Evolutionary conservation across 2,797 vertebrate species (phyloP).

Genomic region (Gallinago solitaria): DNA sequence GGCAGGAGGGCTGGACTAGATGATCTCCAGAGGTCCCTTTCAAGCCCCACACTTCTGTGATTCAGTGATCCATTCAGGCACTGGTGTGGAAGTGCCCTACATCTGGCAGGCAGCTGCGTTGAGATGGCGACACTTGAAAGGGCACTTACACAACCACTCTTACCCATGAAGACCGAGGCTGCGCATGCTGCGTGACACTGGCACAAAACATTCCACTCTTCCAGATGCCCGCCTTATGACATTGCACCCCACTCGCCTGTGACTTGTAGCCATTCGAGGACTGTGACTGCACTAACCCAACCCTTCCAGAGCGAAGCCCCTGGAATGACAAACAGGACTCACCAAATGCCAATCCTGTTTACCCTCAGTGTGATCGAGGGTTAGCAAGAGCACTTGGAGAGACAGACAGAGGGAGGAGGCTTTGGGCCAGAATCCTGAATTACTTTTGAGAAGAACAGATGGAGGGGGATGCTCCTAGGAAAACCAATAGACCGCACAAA

Average conservation of each 20-base stretch:
- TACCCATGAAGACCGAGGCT: not conserved
- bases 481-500: not conserved
- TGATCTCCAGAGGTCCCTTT: not conserved
- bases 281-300: not conserved
- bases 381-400: not conserved
- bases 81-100: not conserved
- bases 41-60: not conserved
- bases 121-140: not conserved
- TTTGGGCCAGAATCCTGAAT: not conserved
- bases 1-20: not conserved
- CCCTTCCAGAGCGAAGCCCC: not conserved
- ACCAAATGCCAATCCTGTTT: not conserved
- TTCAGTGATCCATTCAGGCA: not conserved
- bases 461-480: not conserved
- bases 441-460: not conserved
- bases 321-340: not conserved
- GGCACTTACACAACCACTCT: not conserved
- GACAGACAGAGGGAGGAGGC: not conserved
- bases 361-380: not conserved
- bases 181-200: rapidly evolving
- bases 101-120: not conserved
- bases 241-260: not conserved
- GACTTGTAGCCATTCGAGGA: not conserved
- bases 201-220: not conserved
- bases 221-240: not conserved